phyloP scores from a whole-genome alignment of 2,888 invertebrate genomes.

The Drosophila lacicola region DNA sequence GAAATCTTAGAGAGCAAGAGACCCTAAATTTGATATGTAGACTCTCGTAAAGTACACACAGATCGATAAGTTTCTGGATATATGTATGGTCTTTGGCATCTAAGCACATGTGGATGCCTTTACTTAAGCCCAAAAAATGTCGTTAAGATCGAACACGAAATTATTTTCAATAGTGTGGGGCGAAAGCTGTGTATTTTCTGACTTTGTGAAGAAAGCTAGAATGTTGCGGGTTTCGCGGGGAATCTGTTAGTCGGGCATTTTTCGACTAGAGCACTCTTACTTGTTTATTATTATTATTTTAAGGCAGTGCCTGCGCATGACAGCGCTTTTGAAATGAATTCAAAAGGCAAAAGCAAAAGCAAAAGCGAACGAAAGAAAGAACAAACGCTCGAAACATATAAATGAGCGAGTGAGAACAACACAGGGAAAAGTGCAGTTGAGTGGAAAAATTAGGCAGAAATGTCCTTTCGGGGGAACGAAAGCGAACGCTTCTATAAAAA shows the following conservation, averaged over 20 bases:
- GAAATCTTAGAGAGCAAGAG: no score
- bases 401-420: slow-evolving; percentile 70
- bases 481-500: slow-evolving; percentile 45
- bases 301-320: slow-evolving; percentile 87
- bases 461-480: slow-evolving; percentile 62
- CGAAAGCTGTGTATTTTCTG: no score
- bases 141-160: no score
- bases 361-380: slow-evolving; percentile 42
- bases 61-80: no score
- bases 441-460: slow-evolving; percentile 80
- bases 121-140: no score
- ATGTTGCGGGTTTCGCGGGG: not conserved
- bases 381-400: slow-evolving; percentile 60
- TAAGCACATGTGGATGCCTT: no score
- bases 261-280: no score
- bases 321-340: slow-evolving; percentile 69
- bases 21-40: no score
- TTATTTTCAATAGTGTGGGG: no score
- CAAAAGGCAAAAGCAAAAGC: slow-evolving; percentile 48
- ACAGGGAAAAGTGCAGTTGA: slow-evolving; percentile 71
- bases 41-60: no score
- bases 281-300: slow-evolving; percentile 56
- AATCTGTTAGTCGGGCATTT: not conserved
- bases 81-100: no score
- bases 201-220: no score